Evolutionary conservation across 2,888 invertebrate species (phyloP).

Genomic region (Cenopis cana): DNA sequence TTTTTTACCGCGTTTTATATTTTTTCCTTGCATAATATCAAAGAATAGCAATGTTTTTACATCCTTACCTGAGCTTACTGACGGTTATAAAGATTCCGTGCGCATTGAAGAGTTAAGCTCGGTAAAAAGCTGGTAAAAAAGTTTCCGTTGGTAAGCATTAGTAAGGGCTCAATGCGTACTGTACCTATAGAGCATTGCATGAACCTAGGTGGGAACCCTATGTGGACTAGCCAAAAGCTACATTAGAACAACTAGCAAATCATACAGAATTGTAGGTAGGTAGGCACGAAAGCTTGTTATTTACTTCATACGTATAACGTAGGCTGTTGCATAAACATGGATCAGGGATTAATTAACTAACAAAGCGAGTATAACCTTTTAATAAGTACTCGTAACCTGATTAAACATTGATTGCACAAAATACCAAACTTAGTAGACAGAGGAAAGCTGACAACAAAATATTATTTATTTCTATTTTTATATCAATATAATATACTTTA

Average conservation of each 20-base stretch:
- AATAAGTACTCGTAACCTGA: slow-evolving; percentile 17
- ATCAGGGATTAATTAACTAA: slow-evolving; percentile 28
- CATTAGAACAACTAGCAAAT: background rate
- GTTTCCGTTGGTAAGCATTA: slow-evolving; percentile 59
- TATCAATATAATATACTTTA: no score
- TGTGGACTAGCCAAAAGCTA: background rate
- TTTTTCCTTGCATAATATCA: slow-evolving; percentile 37
- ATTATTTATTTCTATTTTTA: no score
- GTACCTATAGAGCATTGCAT: slow-evolving; percentile 3
- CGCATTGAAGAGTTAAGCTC: slow-evolving; percentile 59
- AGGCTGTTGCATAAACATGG: slow-evolving; percentile 34
- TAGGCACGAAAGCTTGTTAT: slow-evolving; percentile 20
- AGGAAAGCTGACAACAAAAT: background rate
- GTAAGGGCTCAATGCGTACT: slow-evolving; percentile 51
- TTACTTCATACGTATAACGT: slow-evolving; percentile 20
- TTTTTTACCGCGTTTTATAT: slow-evolving; percentile 19
- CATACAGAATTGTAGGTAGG: background rate
- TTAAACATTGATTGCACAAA: slow-evolving; percentile 20
- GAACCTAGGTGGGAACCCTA: background rate
- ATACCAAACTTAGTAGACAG: no score
- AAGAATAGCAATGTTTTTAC: slow-evolving; percentile 46
- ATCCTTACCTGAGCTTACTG: slow-evolving; percentile 47
- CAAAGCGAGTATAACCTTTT: slow-evolving; percentile 20
- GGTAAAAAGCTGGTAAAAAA: slow-evolving; percentile 58
- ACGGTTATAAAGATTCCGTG: slow-evolving; percentile 58